These are phyloP conservation scores for Platygyra sinensis DNA, from an alignment of 64 coral and sea anemone genomes.

Conservation along the genomic window DNA sequence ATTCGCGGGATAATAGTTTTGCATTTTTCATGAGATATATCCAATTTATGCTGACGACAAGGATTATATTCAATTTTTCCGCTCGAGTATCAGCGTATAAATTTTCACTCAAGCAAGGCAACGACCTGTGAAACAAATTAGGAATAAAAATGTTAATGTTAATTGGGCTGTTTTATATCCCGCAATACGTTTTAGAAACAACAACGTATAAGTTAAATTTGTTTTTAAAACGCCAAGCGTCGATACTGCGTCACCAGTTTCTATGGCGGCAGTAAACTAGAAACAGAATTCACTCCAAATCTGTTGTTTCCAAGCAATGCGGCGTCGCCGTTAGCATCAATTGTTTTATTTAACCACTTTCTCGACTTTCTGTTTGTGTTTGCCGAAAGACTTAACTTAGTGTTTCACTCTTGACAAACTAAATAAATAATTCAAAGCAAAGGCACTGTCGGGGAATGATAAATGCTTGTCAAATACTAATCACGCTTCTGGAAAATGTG, in stretches of 20 bases:
- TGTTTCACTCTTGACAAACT: conserved; percentile 46
- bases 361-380: neutral
- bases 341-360: neutral
- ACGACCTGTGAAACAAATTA: neutral
- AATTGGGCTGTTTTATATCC: neutral
- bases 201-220: neutral
- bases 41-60: conserved; percentile 27
- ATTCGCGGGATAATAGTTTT: neutral
- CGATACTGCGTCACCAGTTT: conserved; percentile 20
- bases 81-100: neutral
- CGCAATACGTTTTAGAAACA: neutral
- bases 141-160: neutral
- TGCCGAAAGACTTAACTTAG: conserved; percentile 14
- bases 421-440: conserved; percentile 42
- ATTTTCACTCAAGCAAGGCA: neutral
- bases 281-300: conserved; percentile 1
- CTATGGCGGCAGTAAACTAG: conserved; percentile 9
- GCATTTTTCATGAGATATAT: conserved; percentile 18
- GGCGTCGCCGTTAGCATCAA: neutral
- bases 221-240: neutral
- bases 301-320: conserved; percentile 15
- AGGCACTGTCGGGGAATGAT: neutral
- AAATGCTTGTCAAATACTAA: neutral
- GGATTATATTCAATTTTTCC: conserved; percentile 1
- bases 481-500: neutral